Evolutionary conservation across 2,797 vertebrate species (phyloP).

Genomic region (Peromyscus attwateri): DNA sequence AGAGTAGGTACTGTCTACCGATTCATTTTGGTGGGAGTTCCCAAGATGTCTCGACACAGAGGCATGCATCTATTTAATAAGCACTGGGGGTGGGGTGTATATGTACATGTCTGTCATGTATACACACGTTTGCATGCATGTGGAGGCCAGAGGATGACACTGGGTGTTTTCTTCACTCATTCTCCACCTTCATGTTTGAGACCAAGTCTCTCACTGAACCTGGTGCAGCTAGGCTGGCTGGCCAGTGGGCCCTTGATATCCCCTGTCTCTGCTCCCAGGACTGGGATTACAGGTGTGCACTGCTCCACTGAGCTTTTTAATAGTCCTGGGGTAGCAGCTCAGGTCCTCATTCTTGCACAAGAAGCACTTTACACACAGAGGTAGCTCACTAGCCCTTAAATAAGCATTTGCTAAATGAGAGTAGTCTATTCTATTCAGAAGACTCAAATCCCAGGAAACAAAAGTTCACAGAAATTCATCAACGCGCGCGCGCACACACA

Average conservation of each 20-base stretch:
- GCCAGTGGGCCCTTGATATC: background rate
- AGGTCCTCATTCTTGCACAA: background rate
- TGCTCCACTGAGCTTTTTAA: background rate
- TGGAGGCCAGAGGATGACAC: background rate
- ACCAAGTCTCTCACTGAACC: background rate
- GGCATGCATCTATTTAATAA: background rate
- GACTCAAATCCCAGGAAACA: background rate
- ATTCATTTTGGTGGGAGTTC: background rate
- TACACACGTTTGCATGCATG: background rate
- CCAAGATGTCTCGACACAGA: background rate
- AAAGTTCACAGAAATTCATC: background rate
- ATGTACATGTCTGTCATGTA: background rate
- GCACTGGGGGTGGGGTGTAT: background rate
- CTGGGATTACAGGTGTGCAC: background rate
- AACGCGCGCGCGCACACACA: background rate
- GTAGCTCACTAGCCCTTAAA: background rate
- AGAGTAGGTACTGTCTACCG: background rate
- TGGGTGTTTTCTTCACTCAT: background rate
- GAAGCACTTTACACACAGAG: background rate
- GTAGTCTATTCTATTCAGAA: background rate
- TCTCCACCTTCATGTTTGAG: background rate
- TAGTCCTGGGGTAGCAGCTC: background rate
- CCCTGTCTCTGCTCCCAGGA: background rate
- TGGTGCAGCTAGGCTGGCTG: background rate
- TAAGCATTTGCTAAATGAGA: constrained; percentile 4